A percentile compares a stretch with the other conserved stretches of the same genome.
phyloP scores from a whole-genome alignment of 2,888 invertebrate genomes.

The Deroplatys truncata region DNA sequence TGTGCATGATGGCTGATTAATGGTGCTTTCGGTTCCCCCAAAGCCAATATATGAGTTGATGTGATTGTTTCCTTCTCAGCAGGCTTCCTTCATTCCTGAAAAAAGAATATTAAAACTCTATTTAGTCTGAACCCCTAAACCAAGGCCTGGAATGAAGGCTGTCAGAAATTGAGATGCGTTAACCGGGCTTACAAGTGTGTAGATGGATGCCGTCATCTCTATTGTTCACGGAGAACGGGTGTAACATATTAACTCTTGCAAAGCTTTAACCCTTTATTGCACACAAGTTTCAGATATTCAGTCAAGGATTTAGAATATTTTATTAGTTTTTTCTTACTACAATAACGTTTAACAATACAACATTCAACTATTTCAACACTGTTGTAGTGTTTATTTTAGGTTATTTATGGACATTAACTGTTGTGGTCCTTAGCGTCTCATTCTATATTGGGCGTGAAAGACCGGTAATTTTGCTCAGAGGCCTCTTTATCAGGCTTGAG shows the following conservation, averaged over 20 bases:
- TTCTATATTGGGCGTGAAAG: no score
- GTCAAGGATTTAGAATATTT: no score
- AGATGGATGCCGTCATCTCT: background rate
- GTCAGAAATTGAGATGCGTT: background rate
- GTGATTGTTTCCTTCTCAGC: background rate
- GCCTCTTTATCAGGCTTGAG: no score
- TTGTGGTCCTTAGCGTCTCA: no score
- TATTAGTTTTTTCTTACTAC: no score
- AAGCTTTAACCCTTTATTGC: background rate
- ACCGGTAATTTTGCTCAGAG: no score
- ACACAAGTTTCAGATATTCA: no score
- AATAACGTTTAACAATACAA: no score
- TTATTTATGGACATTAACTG: no score
- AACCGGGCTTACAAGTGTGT: background rate
- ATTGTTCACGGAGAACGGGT: background rate
- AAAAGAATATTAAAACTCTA: background rate
- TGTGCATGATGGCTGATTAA: background rate
- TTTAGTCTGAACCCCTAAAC: background rate
- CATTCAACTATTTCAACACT: no score
- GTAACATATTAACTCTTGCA: background rate
- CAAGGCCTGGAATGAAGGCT: background rate
- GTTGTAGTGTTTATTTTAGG: no score
- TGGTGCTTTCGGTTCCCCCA: background rate
- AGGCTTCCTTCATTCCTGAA: background rate
- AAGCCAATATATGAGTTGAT: background rate